These are phyloP conservation scores for Plagodis dolabraria DNA, from an alignment of 2,888 invertebrate genomes.

Conservation along the genomic window DNA sequence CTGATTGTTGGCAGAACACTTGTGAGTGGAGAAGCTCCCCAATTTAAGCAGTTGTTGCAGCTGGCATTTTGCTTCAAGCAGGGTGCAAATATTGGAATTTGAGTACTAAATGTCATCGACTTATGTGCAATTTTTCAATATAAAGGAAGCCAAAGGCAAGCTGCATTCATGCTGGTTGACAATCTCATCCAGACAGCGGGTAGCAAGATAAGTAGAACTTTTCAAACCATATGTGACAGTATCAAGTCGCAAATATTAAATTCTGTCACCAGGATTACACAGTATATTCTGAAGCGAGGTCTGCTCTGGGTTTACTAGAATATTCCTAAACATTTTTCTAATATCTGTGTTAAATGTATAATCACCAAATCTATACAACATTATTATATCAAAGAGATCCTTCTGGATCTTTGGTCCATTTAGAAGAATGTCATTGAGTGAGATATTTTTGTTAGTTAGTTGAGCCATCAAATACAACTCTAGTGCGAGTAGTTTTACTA, in stretches of 20 bases:
- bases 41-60: no score
- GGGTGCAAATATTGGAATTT: neutral
- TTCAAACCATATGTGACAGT: slow-evolving; percentile 15
- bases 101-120: neutral
- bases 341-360: slow-evolving; percentile 24
- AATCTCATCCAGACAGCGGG: slow-evolving; percentile 25
- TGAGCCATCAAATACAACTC: slow-evolving; percentile 6
- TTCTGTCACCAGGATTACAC: slow-evolving; percentile 9
- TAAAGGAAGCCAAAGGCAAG: neutral
- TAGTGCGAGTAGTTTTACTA: slow-evolving; percentile 1
- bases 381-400: slow-evolving; percentile 30
- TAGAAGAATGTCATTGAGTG: slow-evolving; percentile 27
- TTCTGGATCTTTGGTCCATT: slow-evolving; percentile 32
- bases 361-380: slow-evolving; percentile 20
- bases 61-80: neutral
- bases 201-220: slow-evolving; percentile 19
- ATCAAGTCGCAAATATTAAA: slow-evolving; percentile 14
- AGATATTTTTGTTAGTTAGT: slow-evolving; percentile 7
- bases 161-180: slow-evolving; percentile 5
- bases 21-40: neutral
- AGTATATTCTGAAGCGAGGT: slow-evolving; percentile 24
- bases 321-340: slow-evolving; percentile 17
- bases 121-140: slow-evolving; percentile 1
- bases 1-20: neutral
- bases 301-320: slow-evolving; percentile 11